Evolutionary conservation across 1,140 invertebrate species (phyloP).

Genomic region (Formica exsecta): DNA sequence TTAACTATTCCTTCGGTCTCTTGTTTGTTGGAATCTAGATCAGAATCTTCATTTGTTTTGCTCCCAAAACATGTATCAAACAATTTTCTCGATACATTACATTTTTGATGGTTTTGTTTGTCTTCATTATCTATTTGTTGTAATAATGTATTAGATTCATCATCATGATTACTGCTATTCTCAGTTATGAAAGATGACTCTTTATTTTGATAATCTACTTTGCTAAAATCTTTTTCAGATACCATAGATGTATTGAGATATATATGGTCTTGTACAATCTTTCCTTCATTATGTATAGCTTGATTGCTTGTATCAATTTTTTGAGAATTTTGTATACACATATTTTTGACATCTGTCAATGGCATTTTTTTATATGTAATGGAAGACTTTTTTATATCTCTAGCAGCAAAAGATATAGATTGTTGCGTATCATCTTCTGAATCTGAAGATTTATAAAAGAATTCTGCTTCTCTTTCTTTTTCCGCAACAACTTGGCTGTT

Average conservation of each 20-base stretch:
- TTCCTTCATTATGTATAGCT: constrained; percentile 62
- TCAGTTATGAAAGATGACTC: not conserved
- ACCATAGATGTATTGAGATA: not conserved
- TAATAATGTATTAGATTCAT: not conserved
- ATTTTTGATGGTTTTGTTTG: constrained; percentile 5
- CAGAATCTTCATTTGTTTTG: not conserved
- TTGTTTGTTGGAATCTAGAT: not conserved
- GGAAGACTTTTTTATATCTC: not conserved
- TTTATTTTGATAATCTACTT: constrained; percentile 6
- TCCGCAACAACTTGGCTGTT: constrained; percentile 80
- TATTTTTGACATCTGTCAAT: not conserved
- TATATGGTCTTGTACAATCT: constrained; percentile 25
- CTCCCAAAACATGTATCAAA: constrained; percentile 55
- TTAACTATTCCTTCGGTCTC: not conserved
- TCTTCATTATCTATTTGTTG: not conserved
- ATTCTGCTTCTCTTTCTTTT: constrained; percentile 84
- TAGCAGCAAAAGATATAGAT: not conserved
- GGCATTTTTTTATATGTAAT: not conserved
- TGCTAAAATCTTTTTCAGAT: not conserved
- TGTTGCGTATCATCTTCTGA: constrained; percentile 79
- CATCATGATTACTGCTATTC: not conserved
- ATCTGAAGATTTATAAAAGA: constrained; percentile 84
- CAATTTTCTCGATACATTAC: constrained; percentile 55
- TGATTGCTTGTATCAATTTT: constrained; percentile 58
- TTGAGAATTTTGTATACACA: constrained; percentile 62